Evolutionary conservation across 2,113 vertebrate genomes (phyloP), one percentile per base, ranked within the genome.

Genomic region (Pandion haliaetus): DNA sequence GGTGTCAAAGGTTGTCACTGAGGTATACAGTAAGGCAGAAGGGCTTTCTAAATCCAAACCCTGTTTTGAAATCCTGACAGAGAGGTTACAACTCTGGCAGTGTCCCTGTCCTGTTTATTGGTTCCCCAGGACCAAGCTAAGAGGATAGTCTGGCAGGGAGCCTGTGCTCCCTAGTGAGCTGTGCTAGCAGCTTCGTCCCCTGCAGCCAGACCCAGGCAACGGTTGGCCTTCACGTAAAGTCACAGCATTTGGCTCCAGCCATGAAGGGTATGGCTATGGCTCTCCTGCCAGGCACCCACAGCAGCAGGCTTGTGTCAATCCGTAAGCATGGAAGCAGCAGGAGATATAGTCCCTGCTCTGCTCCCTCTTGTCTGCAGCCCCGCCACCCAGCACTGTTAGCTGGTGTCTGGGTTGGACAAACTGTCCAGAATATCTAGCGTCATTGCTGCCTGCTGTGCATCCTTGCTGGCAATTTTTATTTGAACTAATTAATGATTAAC

Each of bases 401-500:
- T 1, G 65, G 20, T 24, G 9, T 24, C 28, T 80, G 54, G 16
- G 19, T 17, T 86, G 29, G 42, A 73, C 29, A 92, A 79, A 76
- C 28, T 82, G 40, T 66, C 57, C 62, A 90, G 58, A 85, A 61
- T 28, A 73, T 29, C 24, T 26, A 45, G n/a, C 0, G 15, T 86
- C 42, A 55, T 76, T 88, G 23, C 49, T 89, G 80, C 49, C 84
- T 82, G 38, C 20, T 87, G 21, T 87, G 40, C 32, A 58, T 87
- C 44, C 31, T 72, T 12, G 2, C 20, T 66, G 45, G 29, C 31
- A 88, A 70, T 65, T 90, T 91, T 93, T 94, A 55, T 95, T 91
- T 88, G 47, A 88, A 81, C 29, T 91, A 54, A 86, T 70, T 90
- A 97, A 97, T 97, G 71, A 95, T 97, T 97, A 96, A 97, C n/a